These are phyloP conservation scores for Alexandromys fortis DNA, from an alignment of 2,113 vertebrate genomes.

Conservation along the genomic window DNA sequence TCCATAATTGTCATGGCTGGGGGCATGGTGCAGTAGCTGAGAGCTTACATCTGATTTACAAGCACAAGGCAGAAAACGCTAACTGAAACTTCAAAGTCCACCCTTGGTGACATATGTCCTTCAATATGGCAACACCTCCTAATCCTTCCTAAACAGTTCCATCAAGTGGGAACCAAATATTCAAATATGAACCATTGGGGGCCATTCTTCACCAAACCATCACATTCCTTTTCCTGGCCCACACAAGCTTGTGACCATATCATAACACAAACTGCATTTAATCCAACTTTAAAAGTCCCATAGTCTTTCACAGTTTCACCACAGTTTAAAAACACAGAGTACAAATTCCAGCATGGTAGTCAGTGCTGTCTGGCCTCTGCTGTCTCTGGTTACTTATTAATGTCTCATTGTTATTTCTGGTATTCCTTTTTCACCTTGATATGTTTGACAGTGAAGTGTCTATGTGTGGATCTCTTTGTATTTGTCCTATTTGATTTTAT, in stretches of 20 bases:
- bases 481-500: neutral
- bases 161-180: neutral
- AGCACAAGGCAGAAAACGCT: neutral
- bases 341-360: neutral
- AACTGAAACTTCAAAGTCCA: neutral
- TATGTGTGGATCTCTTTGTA: neutral
- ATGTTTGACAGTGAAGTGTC: neutral
- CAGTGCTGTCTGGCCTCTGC: neutral
- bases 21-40: neutral
- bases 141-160: neutral
- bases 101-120: neutral
- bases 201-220: neutral
- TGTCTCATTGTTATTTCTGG: neutral
- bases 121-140: neutral
- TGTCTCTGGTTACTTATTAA: neutral
- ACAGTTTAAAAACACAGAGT: neutral
- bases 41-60: neutral
- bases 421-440: neutral
- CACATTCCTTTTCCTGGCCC: neutral
- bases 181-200: neutral
- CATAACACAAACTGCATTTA: neutral
- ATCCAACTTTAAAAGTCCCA: neutral
- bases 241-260: neutral
- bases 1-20: neutral
- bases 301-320: neutral